phyloP scores from a whole-genome alignment of 2,888 invertebrate genomes.

The Ametastegia equiseti region DNA sequence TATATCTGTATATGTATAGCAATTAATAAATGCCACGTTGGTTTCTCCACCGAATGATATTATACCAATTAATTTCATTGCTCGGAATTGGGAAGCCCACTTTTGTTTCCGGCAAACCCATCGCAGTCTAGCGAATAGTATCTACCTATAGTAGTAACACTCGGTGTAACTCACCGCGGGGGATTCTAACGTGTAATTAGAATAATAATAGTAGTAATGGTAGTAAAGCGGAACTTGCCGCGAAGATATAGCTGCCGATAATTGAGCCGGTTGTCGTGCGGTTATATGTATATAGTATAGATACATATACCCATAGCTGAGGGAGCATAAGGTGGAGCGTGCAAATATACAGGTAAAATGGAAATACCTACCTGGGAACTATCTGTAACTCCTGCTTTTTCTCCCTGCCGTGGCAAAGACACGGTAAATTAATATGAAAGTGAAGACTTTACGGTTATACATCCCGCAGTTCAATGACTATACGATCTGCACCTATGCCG shows the following conservation, averaged over 20 bases:
- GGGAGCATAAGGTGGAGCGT: not conserved
- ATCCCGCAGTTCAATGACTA: slow-evolving; percentile 37
- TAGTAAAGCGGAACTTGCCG: slow-evolving; percentile 21
- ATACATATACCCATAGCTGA: not conserved
- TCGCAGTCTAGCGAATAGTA: not conserved
- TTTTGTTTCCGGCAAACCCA: not conserved
- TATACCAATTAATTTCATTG: no score
- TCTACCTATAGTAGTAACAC: not conserved
- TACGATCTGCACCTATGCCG: not conserved
- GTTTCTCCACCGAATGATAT: not conserved
- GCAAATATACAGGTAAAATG: not conserved
- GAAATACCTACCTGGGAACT: not conserved
- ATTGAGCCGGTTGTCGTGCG: not conserved
- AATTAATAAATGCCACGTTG: no score
- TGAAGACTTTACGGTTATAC: not conserved
- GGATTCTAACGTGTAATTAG: slow-evolving; percentile 22
- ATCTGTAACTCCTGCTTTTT: not conserved
- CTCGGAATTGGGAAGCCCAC: no score
- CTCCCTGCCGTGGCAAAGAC: not conserved
- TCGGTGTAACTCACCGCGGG: not conserved
- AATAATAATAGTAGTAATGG: slow-evolving; percentile 10
- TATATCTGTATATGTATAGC: not conserved
- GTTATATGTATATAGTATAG: no score
- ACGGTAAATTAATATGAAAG: slow-evolving; percentile 41
- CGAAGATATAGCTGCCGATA: not conserved